phyloP scores from a whole-genome alignment of 2,797 vertebrate species.

The Pelochelys cantorii region DNA sequence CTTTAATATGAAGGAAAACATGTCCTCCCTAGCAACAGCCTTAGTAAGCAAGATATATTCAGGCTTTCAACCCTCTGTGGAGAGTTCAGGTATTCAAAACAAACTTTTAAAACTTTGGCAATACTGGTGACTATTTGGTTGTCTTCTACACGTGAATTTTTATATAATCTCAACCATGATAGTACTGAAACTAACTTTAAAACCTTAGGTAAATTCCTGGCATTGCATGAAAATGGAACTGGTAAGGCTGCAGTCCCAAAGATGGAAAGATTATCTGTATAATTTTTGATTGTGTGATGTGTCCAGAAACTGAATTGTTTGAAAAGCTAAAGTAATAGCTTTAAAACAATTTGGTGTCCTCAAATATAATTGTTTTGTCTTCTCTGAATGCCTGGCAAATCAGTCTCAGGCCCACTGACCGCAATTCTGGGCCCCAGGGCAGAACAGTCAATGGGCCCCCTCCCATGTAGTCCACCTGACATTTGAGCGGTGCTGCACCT shows the following conservation, averaged over 20 bases:
- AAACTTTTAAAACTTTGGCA: not conserved
- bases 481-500: too few relatives aligned
- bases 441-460: too few relatives aligned
- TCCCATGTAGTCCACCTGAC: too few relatives aligned
- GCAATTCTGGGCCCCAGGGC: too few relatives aligned
- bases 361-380: slow-evolving; percentile 26
- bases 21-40: not conserved
- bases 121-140: not conserved
- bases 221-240: not conserved
- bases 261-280: accelerated
- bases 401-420: not conserved
- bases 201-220: not conserved
- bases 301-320: not conserved
- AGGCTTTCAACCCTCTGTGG: not conserved
- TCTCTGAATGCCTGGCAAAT: slow-evolving; percentile 32
- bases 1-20: not conserved
- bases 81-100: slow-evolving; percentile 5
- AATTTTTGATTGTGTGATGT: not conserved
- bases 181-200: not conserved
- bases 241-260: not conserved
- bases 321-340: not conserved
- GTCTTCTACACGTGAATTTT: not conserved
- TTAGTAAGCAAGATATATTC: not conserved
- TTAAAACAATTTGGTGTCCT: slow-evolving; percentile 6
- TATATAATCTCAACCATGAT: not conserved